Evolutionary conservation across 2,888 invertebrate species (phyloP).

Genomic region (Dasypolia templi): DNA sequence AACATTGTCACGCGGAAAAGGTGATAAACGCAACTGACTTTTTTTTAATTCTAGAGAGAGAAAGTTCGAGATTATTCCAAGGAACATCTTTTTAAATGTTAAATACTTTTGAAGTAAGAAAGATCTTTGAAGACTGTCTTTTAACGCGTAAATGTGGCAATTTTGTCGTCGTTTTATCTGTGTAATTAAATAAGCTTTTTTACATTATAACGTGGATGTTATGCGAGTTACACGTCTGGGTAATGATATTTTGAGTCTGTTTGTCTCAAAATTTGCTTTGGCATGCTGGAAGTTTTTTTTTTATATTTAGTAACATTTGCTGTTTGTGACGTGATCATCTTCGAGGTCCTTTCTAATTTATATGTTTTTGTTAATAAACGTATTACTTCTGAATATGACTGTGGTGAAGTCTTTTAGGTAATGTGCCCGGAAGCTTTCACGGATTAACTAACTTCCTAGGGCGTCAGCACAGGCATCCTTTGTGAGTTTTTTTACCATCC

Average conservation of each 20-base stretch:
- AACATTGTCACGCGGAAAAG: slow-evolving; percentile 51
- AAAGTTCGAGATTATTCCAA: slow-evolving; percentile 56
- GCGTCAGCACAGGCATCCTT: neutral
- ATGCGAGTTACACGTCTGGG: slow-evolving; percentile 18
- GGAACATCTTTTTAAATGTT: slow-evolving; percentile 63
- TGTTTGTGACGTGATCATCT: slow-evolving; percentile 26
- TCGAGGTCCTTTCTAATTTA: neutral
- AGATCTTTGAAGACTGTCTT: slow-evolving; percentile 51
- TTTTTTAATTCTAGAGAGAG: slow-evolving; percentile 61
- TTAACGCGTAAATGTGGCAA: slow-evolving; percentile 40
- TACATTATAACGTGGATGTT: slow-evolving; percentile 25
- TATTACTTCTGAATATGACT: slow-evolving; percentile 6
- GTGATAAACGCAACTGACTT: slow-evolving; percentile 63
- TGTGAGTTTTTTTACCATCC: neutral
- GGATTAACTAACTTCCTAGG: neutral
- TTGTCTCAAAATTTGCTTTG: slow-evolving; percentile 23
- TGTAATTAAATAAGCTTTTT: slow-evolving; percentile 18
- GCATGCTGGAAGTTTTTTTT: neutral
- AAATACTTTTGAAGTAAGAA: slow-evolving; percentile 55
- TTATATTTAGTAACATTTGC: too few relatives aligned
- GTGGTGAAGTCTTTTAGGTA: neutral
- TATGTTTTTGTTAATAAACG: slow-evolving; percentile 10
- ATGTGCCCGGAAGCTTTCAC: neutral
- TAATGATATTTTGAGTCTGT: slow-evolving; percentile 24
- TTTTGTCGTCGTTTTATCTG: slow-evolving; percentile 25